Evolutionary conservation across 2,797 vertebrate species (phyloP).

Genomic region (Mergus octosetaceus): DNA sequence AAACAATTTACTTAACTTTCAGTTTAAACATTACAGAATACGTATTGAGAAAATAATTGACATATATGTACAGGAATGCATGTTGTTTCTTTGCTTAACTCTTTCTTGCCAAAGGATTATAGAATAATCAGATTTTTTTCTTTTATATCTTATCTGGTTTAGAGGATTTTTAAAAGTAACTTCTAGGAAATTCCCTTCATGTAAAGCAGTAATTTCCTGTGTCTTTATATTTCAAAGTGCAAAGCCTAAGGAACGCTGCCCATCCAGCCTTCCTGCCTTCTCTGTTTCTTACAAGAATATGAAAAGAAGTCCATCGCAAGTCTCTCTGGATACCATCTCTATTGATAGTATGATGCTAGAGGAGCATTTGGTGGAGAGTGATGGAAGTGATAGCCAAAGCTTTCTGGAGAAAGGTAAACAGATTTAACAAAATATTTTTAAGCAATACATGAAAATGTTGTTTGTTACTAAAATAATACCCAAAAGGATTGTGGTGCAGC

Average conservation of each 20-base stretch:
- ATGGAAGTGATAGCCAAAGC: slow-evolving; percentile 87
- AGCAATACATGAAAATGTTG: background rate
- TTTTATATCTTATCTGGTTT: background rate
- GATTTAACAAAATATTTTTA: background rate
- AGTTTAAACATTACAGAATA: background rate
- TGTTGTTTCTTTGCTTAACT: background rate
- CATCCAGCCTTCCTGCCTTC: slow-evolving; percentile 81
- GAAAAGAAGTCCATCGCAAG: slow-evolving; percentile 94
- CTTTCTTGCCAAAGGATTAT: background rate
- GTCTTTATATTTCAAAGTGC: slow-evolving; percentile 81
- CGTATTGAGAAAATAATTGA: background rate
- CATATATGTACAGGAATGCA: background rate
- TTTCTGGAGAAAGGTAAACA: slow-evolving; percentile 87
- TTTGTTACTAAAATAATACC: background rate
- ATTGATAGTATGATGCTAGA: slow-evolving; percentile 92
- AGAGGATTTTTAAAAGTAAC: slow-evolving; percentile 3
- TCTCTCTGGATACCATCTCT: slow-evolving; percentile 94
- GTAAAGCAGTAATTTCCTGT: slow-evolving; percentile 51
- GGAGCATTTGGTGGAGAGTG: slow-evolving; percentile 85
- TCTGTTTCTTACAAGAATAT: slow-evolving; percentile 92
- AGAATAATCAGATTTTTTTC: background rate
- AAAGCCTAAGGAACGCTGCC: slow-evolving; percentile 89
- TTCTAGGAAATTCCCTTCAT: background rate
- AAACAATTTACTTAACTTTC: background rate
- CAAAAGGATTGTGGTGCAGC: background rate